Percentiles rank a stretch among this genome's conserved stretches.
phyloP scores from a whole-genome alignment of 2,113 vertebrate genomes.

The Hemibates koningsi region DNA sequence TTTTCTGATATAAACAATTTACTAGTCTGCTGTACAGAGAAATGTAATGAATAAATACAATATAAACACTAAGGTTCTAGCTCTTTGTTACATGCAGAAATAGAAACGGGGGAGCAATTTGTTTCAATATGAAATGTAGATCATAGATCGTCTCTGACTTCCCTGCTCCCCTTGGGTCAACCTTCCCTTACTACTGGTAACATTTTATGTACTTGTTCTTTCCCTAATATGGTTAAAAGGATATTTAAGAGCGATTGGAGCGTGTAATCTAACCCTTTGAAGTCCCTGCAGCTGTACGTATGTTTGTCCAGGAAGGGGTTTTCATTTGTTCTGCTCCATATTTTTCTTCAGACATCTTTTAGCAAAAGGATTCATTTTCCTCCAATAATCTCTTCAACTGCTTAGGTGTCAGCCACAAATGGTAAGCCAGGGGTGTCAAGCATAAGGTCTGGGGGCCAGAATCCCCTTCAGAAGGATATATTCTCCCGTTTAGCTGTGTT shows the following conservation, averaged over 20 bases:
- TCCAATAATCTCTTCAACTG: not conserved
- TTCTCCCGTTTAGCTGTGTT: not conserved
- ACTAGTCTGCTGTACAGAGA: not conserved
- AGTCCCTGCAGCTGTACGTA: not conserved
- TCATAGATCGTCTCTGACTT: not conserved
- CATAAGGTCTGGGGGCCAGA: not conserved
- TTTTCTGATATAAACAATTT: not conserved
- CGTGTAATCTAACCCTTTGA: not conserved
- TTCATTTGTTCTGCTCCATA: not conserved
- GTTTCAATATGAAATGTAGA: not conserved
- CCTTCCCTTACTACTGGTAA: not conserved
- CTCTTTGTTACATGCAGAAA: not conserved
- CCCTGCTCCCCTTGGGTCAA: not conserved
- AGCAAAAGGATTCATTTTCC: not conserved
- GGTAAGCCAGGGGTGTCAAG: not conserved
- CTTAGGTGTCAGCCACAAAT: not conserved
- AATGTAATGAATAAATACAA: not conserved
- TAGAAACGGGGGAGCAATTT: not conserved
- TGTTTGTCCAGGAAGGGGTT: not conserved
- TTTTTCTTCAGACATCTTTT: not conserved
- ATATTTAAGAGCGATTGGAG: not conserved
- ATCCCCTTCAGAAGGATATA: not conserved
- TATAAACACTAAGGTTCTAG: not conserved
- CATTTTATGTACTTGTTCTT: not conserved
- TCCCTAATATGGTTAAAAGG: not conserved